Conservation (phyloP, 1,140 invertebrate species). For the Drosophila lacteicornis region DNA sequence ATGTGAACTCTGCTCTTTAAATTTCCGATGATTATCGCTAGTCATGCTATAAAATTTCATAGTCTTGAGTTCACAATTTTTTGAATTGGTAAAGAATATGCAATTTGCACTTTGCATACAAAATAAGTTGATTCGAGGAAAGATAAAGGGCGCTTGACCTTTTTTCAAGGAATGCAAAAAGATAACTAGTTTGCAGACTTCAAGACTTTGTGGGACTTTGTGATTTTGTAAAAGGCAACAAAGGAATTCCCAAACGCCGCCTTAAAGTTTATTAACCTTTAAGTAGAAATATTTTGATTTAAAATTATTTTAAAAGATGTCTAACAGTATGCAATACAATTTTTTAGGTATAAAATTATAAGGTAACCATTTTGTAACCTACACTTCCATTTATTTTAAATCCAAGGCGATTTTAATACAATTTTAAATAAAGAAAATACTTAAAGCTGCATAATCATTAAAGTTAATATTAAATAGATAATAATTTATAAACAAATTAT, state of each 20-base stretch:
- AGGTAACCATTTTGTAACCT: too few species aligned
- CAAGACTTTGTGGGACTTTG: not conserved
- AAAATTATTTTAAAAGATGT: too few species aligned
- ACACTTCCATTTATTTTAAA: too few species aligned
- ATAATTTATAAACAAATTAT: too few species aligned
- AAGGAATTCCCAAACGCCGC: not conserved
- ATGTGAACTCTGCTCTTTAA: constrained; percentile 28
- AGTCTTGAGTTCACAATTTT: not conserved
- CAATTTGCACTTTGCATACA: not conserved
- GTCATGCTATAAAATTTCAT: constrained; percentile 3
- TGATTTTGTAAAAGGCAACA: not conserved
- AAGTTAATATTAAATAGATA: too few species aligned
- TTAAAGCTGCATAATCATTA: too few species aligned
- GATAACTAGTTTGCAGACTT: not conserved
- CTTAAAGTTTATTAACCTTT: not conserved
- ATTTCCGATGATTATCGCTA: constrained; percentile 5
- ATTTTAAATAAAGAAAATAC: too few species aligned
- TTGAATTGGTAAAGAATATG: not conserved
- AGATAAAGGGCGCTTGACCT: not conserved
- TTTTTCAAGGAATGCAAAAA: not conserved
- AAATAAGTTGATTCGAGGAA: not conserved
- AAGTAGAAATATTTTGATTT: not conserved
- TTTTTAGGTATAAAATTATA: too few species aligned
- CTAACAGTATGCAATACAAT: too few species aligned
- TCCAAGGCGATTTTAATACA: too few species aligned